phyloP scores from a whole-genome alignment of 2,113 vertebrate species.

The Lamprologus callipterus region DNA sequence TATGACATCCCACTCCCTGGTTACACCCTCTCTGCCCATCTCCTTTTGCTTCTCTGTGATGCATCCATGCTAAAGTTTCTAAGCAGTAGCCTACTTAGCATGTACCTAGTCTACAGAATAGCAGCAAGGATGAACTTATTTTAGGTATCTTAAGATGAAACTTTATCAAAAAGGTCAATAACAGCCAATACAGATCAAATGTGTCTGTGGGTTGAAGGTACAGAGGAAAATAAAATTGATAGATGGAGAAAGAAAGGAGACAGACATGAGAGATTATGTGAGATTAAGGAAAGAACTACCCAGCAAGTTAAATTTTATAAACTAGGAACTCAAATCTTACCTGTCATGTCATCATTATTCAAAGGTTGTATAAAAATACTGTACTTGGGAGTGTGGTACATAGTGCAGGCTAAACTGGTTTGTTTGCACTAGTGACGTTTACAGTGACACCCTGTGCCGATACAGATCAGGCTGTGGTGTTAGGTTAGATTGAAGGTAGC shows the following conservation, averaged over 20 bases:
- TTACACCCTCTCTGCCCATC: neutral
- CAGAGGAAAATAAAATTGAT: neutral
- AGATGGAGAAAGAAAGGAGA: neutral
- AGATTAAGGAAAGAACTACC: neutral
- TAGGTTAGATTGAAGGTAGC: neutral
- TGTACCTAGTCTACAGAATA: neutral
- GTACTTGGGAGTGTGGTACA: neutral
- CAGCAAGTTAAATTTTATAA: neutral
- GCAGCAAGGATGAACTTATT: neutral
- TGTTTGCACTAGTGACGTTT: accelerated
- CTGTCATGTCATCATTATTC: neutral
- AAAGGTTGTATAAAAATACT: neutral
- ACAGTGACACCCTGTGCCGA: neutral
- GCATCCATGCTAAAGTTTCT: neutral
- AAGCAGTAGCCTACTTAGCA: neutral
- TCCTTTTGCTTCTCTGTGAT: neutral
- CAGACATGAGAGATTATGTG: neutral
- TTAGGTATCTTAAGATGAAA: neutral
- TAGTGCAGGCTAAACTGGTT: neutral
- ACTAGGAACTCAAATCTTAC: neutral
- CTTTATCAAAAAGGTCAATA: neutral
- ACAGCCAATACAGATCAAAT: neutral
- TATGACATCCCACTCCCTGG: neutral
- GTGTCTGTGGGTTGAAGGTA: neutral
- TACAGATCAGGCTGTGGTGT: neutral